Evolutionary conservation across 2,113 vertebrate species (phyloP).

Genomic region (Lophochroa leadbeateri): DNA sequence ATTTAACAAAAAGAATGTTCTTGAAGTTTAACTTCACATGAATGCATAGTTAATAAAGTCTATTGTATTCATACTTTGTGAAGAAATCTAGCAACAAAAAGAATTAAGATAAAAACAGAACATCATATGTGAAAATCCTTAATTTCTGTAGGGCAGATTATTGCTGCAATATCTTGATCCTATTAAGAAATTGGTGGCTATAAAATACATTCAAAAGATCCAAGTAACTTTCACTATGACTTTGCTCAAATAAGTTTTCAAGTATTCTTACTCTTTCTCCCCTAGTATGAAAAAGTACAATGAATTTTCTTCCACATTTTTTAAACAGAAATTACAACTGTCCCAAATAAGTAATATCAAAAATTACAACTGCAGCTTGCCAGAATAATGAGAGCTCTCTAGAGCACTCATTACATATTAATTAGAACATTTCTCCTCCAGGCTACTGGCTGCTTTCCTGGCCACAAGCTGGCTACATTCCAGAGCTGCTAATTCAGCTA

Average conservation of each 20-base stretch:
- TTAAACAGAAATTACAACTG: not conserved
- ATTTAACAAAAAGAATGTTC: not conserved
- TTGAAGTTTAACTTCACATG: not conserved
- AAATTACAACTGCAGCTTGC: not conserved
- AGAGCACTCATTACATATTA: slow-evolving; percentile 13
- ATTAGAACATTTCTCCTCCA: slow-evolving; percentile 24
- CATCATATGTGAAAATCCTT: not conserved
- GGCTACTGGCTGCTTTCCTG: slow-evolving; percentile 50
- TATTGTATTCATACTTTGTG: not conserved
- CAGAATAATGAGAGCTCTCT: not conserved
- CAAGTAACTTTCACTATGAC: not conserved
- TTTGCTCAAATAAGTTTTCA: not conserved
- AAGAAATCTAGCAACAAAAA: not conserved
- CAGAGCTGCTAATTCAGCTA: slow-evolving; percentile 22
- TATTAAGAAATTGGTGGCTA: not conserved
- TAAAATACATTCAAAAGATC: not conserved
- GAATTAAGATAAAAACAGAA: not conserved
- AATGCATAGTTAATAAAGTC: not conserved
- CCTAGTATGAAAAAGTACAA: not conserved
- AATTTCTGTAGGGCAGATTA: not conserved
- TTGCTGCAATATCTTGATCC: not conserved
- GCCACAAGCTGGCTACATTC: slow-evolving; percentile 12
- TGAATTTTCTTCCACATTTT: not conserved
- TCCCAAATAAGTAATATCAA: not conserved
- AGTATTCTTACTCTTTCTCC: not conserved